phyloP scores from a whole-genome alignment of 2,888 invertebrate species.

The Trilocha varians region DNA sequence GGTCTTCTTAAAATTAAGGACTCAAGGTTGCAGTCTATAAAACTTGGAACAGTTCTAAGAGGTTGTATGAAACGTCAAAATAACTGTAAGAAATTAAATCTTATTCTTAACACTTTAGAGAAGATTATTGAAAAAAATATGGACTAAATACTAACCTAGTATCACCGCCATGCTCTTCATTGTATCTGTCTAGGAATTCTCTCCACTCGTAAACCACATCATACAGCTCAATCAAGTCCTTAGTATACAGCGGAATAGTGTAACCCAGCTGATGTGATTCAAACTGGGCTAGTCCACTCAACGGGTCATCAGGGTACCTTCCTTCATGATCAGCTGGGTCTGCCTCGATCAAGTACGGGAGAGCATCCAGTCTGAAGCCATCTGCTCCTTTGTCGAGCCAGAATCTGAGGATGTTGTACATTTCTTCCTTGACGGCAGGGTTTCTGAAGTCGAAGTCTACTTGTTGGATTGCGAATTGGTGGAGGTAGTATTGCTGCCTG shows the following conservation, averaged over 20 bases:
- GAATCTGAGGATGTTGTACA: constrained; percentile 76
- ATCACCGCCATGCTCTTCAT: constrained; percentile 42
- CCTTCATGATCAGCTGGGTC: constrained; percentile 44
- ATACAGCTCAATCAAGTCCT: constrained; percentile 73
- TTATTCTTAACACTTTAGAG: no score
- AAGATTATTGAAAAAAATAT: not conserved
- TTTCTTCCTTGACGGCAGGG: constrained; percentile 62
- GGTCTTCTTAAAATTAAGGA: no score
- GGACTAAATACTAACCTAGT: constrained; percentile 40
- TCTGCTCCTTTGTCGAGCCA: constrained; percentile 85
- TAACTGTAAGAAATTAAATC: no score
- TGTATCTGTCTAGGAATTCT: constrained; percentile 63
- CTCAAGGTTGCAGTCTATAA: no score
- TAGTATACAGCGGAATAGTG: constrained; percentile 75
- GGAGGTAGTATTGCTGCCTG: constrained; percentile 79
- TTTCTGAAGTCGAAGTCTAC: constrained; percentile 82
- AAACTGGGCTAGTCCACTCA: constrained; percentile 48
- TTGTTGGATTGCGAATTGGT: constrained; percentile 76
- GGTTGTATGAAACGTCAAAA: no score
- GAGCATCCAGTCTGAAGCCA: constrained; percentile 82
- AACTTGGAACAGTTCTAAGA: no score
- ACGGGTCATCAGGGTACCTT: constrained; percentile 65
- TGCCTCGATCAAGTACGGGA: constrained; percentile 73
- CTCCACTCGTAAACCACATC: constrained; percentile 74
- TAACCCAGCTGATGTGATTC: constrained; percentile 70